Evolutionary conservation across 2,888 invertebrate species (phyloP), one percentile per base, ranked within the genome.

Genomic region (Eupithecia pulchellata): DNA sequence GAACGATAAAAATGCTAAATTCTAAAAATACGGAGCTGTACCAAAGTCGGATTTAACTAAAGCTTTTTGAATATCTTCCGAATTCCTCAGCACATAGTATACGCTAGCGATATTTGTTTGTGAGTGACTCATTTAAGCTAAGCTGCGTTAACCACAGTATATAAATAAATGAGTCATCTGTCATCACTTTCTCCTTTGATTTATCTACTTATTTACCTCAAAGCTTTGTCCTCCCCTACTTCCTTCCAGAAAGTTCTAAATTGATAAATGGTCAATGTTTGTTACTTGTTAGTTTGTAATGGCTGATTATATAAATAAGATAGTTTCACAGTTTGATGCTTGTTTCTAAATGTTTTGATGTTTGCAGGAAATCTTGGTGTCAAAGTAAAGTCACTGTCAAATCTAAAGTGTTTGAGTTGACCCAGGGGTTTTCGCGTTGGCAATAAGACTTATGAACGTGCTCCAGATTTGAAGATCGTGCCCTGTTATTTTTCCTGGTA

Each of bases 241-340:
- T n/a, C 66, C 58, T 71, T 67, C 71, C 68, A 58, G 66, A 62
- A 76, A 75, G 74, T 75, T 68, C 67, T 71, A 72, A 77, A 71
- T 71, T 77, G 78, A 78, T 78, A 73, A 76, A 78, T 74, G 76
- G 63, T 34, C 68, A 29, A 68, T 73, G 71, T 76, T 75, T 72
- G 69, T 67, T 61, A 57, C 57, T 57, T 57, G 72, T 68, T 74
- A 74, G 73, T 77, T 75, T 72, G 68, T 72, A 52, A 52, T 25
- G 25, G 25, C 25, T 29, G 57, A 57, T 57, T 57, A 57, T 64
- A 52, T 52, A 52, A 52, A 52, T 52, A 52, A 52, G 52, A 52
- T 52, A 52, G 52, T 52, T 52, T 52, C 52, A 13, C 11, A 25
- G 52, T 52, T 52, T 25, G 11, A 25, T 20, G 25, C 5, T 47